Conservation (phyloP, 2,888 invertebrate genomes). For the Dinocampus coccinellae region DNA sequence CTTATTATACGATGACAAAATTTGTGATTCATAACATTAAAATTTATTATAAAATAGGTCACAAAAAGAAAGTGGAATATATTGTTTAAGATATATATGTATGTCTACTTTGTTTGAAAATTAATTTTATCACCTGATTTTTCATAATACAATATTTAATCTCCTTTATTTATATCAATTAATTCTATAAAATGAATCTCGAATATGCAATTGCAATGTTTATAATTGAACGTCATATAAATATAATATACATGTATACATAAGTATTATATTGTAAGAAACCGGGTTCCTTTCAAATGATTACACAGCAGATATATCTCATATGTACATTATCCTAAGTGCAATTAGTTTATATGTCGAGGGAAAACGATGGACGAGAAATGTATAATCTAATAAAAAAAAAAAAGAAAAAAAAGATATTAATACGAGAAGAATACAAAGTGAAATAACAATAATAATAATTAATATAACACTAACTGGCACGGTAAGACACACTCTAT, state of each 20-base stretch:
- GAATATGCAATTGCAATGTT: background rate
- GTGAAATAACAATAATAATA: background rate
- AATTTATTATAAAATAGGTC: background rate
- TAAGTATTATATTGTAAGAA: background rate
- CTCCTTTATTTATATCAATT: conserved; percentile 8
- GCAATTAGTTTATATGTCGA: conserved; percentile 17
- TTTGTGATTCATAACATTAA: background rate
- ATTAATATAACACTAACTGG: background rate
- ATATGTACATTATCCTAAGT: background rate
- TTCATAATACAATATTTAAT: background rate
- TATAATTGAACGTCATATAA: conserved; percentile 5
- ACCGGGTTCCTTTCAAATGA: conserved; percentile 17
- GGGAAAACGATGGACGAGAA: background rate
- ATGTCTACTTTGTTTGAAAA: too few relatives aligned
- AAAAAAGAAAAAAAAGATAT: too few relatives aligned
- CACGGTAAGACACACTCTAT: background rate
- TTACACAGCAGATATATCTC: conserved; percentile 24
- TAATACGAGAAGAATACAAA: too few relatives aligned
- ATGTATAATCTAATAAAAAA: background rate
- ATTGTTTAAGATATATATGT: background rate
- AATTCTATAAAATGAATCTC: too few relatives aligned
- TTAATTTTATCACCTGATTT: too few relatives aligned
- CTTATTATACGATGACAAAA: background rate
- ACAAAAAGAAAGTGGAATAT: background rate
- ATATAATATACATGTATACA: background rate